A percentile compares a stretch with the other conserved stretches of the same genome.
These are phyloP conservation scores for Potamarius usumacintae DNA, from an alignment of 2,113 vertebrate species.

Conservation along the genomic window DNA sequence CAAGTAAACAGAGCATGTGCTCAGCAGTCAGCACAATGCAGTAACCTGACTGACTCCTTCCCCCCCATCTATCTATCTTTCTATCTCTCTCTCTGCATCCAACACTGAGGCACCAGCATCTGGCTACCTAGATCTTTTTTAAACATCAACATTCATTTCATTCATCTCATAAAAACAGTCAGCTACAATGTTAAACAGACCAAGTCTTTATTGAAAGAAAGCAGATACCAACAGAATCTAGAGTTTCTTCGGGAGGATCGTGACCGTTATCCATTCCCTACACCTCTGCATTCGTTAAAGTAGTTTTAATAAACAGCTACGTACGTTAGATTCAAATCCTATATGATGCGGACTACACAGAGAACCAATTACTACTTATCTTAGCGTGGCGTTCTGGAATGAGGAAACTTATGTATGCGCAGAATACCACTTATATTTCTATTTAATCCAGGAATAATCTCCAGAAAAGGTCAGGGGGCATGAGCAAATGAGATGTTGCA, in stretches of 20 bases:
- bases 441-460: not conserved
- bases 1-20: slow-evolving; percentile 31
- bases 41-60: not conserved
- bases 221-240: not conserved
- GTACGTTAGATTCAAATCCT: not conserved
- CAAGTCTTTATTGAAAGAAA: too few species aligned
- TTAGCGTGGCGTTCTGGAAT: not conserved
- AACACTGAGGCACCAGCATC: slow-evolving; percentile 3
- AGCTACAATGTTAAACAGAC: not conserved
- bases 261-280: not conserved
- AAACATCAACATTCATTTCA: not conserved
- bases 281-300: not conserved
- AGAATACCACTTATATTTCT: too few species aligned
- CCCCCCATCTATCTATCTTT: too few species aligned
- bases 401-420: not conserved
- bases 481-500: not conserved
- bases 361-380: not conserved
- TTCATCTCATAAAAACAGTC: not conserved
- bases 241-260: not conserved
- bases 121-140: slow-evolving; percentile 14
- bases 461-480: too few species aligned
- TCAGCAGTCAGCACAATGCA: slow-evolving; percentile 19
- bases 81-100: not conserved
- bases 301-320: not conserved
- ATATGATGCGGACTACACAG: not conserved